A percentile compares a stretch with the other conserved stretches of the same genome.
Conservation (phyloP, 2,113 vertebrate species). For the Aptenodytes patagonicus region DNA sequence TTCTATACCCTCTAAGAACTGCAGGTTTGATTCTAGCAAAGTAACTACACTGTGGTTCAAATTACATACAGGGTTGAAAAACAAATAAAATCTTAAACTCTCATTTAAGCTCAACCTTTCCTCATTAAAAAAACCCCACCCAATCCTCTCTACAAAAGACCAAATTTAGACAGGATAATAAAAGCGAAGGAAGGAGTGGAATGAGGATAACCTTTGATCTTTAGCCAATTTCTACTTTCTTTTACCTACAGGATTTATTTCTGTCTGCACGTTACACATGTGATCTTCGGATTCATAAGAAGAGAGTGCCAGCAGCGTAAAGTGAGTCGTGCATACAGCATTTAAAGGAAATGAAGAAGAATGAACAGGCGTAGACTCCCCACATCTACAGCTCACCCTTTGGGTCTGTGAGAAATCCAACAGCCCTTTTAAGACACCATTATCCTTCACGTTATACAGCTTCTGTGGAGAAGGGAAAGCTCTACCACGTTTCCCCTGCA, state of each 20-base stretch:
- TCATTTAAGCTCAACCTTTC: constrained; percentile 55
- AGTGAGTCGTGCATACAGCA: not conserved
- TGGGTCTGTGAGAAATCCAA: not conserved
- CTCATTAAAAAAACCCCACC: not conserved
- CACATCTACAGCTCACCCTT: not conserved
- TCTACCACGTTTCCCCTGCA: not conserved
- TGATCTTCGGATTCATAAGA: constrained; percentile 28
- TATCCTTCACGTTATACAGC: not conserved
- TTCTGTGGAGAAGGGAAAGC: not conserved
- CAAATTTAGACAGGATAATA: constrained; percentile 73
- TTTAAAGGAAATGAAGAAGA: constrained; percentile 42
- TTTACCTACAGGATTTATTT: constrained; percentile 74
- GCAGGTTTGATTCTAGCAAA: not conserved
- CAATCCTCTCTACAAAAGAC: constrained; percentile 37
- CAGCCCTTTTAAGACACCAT: not conserved
- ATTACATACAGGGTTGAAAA: constrained; percentile 38
- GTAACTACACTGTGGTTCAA: constrained; percentile 27
- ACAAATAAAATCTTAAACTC: constrained; percentile 51
- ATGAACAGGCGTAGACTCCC: not conserved
- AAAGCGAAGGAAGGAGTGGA: constrained; percentile 70
- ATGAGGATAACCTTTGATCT: constrained; percentile 76
- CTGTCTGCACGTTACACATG: constrained; percentile 61
- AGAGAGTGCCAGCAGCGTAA: not conserved
- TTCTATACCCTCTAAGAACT: not conserved
- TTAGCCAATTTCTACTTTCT: constrained; percentile 72